These are phyloP conservation scores for Tricholaema leucomelas DNA, from an alignment of 2,113 vertebrate genomes.

Conservation along the genomic window DNA sequence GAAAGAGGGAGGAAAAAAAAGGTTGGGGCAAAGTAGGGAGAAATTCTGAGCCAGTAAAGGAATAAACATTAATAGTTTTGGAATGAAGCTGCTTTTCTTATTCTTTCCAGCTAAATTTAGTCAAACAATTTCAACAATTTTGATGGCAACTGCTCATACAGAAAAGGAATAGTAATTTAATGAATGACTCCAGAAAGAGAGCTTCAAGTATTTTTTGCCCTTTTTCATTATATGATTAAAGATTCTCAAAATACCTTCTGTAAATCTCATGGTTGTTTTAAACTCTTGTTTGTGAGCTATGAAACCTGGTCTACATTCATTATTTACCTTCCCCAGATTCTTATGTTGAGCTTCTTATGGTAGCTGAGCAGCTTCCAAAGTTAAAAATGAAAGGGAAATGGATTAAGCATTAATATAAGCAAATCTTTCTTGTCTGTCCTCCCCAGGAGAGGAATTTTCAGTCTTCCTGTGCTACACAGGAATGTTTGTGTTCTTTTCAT, in stretches of 20 bases:
- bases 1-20: too few relatives aligned
- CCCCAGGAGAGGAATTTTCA: neutral
- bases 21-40: neutral
- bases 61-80: neutral
- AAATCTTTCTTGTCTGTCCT: neutral
- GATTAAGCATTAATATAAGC: neutral
- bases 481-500: neutral
- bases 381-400: conserved; percentile 29
- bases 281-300: neutral
- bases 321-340: neutral
- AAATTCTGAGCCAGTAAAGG: neutral
- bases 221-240: neutral
- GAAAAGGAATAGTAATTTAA: neutral
- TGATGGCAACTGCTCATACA: neutral
- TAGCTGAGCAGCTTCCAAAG: neutral
- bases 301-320: neutral
- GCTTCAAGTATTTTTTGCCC: neutral
- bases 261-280: conserved; percentile 12
- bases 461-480: neutral
- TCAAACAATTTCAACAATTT: conserved; percentile 21
- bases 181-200: neutral
- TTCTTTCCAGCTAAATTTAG: neutral
- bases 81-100: neutral
- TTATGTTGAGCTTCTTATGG: neutral
- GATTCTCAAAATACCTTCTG: neutral